A percentile compares a stretch with the other conserved stretches of the same genome.
phyloP scores from a whole-genome alignment of 2,888 invertebrate species.

The Pristionchus entomophagus region DNA sequence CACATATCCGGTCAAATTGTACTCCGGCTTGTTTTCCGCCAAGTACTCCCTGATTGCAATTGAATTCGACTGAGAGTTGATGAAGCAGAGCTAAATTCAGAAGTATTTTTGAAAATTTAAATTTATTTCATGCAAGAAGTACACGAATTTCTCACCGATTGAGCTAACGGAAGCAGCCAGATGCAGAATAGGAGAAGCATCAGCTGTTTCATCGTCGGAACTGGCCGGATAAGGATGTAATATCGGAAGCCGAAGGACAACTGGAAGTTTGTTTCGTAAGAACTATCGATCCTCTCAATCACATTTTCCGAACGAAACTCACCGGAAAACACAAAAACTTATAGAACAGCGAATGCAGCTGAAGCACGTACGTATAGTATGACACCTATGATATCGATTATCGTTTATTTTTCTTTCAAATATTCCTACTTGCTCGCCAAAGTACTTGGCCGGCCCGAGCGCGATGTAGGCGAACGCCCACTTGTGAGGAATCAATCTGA shows the following conservation, averaged over 20 bases:
- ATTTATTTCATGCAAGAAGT: too few species aligned
- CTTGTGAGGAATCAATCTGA: conserved; percentile 64
- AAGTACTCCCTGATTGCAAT: conserved; percentile 57
- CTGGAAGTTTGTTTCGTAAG: too few species aligned
- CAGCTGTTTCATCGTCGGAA: conserved; percentile 50
- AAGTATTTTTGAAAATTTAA: too few species aligned
- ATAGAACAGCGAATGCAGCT: conserved; percentile 65
- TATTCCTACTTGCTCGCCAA: conserved; percentile 51
- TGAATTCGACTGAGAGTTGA: conserved; percentile 61
- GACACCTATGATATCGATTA: conserved; percentile 27
- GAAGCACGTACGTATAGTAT: conserved; percentile 51
- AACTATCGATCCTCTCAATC: too few species aligned
- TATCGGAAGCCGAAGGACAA: conserved; percentile 67
- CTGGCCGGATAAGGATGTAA: conserved; percentile 62
- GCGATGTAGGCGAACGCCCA: conserved; percentile 67
- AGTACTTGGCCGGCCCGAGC: conserved; percentile 57
- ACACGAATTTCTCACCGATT: background rate
- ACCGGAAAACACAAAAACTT: conserved; percentile 64
- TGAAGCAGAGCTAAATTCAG: conserved; percentile 65
- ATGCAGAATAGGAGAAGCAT: conserved; percentile 10
- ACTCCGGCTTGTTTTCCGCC: conserved; percentile 51
- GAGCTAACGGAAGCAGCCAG: conserved; percentile 37
- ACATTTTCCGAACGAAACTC: background rate
- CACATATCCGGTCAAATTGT: conserved; percentile 51
- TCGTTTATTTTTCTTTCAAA: background rate